These are phyloP conservation scores for Diplodus sargus DNA, from an alignment of 2,797 vertebrate species.

Conservation along the genomic window DNA sequence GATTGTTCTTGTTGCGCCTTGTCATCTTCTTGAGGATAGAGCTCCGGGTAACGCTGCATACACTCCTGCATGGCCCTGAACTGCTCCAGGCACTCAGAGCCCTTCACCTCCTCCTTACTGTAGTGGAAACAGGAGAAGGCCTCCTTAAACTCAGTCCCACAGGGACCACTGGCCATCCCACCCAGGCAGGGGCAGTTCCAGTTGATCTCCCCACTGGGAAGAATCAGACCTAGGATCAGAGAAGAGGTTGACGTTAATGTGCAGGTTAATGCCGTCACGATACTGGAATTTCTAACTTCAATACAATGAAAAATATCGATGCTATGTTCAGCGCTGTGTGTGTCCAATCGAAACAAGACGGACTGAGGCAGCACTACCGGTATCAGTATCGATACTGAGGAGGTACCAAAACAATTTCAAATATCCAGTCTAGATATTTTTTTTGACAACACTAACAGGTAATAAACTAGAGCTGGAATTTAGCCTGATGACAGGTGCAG, in stretches of 20 bases:
- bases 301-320: no score
- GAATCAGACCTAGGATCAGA: slow-evolving; percentile 87
- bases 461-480: background rate
- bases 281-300: no score
- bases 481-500: background rate
- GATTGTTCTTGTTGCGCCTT: slow-evolving; percentile 81
- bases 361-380: no score
- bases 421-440: no score
- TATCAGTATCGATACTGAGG: no score
- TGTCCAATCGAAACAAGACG: no score
- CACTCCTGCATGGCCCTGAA: slow-evolving; percentile 95
- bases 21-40: slow-evolving; percentile 90
- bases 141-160: slow-evolving; percentile 94
- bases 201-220: slow-evolving; percentile 94
- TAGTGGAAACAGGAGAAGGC: slow-evolving; percentile 97
- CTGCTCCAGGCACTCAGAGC: slow-evolving; percentile 92
- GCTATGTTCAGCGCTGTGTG: no score
- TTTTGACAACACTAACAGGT: no score
- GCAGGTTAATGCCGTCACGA: no score
- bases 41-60: slow-evolving; percentile 94
- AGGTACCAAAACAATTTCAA: no score
- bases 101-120: slow-evolving; percentile 93
- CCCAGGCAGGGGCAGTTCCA: slow-evolving; percentile 96
- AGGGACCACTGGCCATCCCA: slow-evolving; percentile 95
- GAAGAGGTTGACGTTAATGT: slow-evolving; percentile 33